Base-by-base conservation (phyloP, 2,797 vertebrate species). In the Tolypeutes matacus region DNA sequence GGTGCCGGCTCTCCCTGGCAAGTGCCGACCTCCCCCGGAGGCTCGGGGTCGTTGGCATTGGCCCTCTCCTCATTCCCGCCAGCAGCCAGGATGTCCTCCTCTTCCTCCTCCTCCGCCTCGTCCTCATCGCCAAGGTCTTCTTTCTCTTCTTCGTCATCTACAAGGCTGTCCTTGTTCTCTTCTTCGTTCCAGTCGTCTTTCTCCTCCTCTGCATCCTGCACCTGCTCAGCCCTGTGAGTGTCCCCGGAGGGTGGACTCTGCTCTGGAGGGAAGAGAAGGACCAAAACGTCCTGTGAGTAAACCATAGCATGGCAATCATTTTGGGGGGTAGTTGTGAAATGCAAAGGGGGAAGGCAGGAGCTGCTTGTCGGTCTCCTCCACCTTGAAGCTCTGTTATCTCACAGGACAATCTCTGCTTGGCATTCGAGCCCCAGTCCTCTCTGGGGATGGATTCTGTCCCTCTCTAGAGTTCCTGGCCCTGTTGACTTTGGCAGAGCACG, bases 61-160 rank as follows among this genome's bases (percentile, higher is more conserved):
- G 75, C 77, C n/a, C 21, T 93, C 70, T 94, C 97, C 77, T 95
- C 94, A 1, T 95, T 94, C 36, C 10, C 51, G 0, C 67, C 81
- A 3, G 67, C 21, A 5, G 62, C 49, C 0, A 29, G 36, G 72
- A 14, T 73, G 49, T 96, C 97, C 10, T 96, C 96, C 10, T 97
- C 97, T 56, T 97, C 97, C 0, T 95, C 96, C 4, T 95, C 97
- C 64, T 96, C 97, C 2, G 10, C 85, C 49, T 97, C 97, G 0
- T 97, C 97, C 67, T 95, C 97, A 34, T 96, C 96, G 0, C 62
- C 94, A 39, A 96, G 89, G 21, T 97, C 97, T 31, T 97, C 97
- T 51, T 97, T 78, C 89, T 96, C 98, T 1, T 98, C 98, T 36
- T 98, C 98, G 5, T 97, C 97, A 0, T 98, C 97, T 6, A 97